These are phyloP conservation scores for Stenoptilia bipunctidactyla DNA, from an alignment of 2,888 invertebrate genomes.

Conservation along the genomic window DNA sequence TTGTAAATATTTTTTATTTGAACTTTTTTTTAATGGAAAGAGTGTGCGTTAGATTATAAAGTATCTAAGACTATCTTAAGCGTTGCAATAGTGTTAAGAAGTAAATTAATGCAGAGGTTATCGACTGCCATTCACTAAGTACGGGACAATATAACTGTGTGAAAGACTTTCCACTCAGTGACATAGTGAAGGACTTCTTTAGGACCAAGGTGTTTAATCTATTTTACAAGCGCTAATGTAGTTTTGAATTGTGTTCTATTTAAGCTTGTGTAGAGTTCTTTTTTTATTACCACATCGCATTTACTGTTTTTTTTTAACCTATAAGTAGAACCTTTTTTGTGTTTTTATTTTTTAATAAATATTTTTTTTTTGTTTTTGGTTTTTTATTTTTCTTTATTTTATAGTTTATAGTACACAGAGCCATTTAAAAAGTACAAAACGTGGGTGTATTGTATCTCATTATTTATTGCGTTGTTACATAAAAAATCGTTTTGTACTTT, in stretches of 20 bases:
- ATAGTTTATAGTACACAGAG: no score
- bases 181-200: no score
- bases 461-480: no score
- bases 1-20: slow-evolving; percentile 56
- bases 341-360: slow-evolving; percentile 1
- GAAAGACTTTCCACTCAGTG: no score
- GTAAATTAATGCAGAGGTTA: neutral
- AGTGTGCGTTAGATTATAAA: slow-evolving; percentile 36
- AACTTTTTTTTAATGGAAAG: slow-evolving; percentile 48
- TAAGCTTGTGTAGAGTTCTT: slow-evolving; percentile 9
- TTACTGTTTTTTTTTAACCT: no score
- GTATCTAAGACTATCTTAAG: slow-evolving; percentile 36
- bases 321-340: neutral
- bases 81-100: slow-evolving; percentile 49
- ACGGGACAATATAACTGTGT: no score
- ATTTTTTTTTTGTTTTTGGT: neutral
- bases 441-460: no score
- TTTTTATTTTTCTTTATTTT: neutral
- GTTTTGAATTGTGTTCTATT: slow-evolving; percentile 11
- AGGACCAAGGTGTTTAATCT: slow-evolving; percentile 6
- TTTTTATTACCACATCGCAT: no score
- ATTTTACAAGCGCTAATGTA: slow-evolving; percentile 11
- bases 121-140: slow-evolving; percentile 43
- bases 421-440: no score
- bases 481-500: no score